Conservation (phyloP, 2,113 vertebrate species). For the Amia ocellicauda region DNA sequence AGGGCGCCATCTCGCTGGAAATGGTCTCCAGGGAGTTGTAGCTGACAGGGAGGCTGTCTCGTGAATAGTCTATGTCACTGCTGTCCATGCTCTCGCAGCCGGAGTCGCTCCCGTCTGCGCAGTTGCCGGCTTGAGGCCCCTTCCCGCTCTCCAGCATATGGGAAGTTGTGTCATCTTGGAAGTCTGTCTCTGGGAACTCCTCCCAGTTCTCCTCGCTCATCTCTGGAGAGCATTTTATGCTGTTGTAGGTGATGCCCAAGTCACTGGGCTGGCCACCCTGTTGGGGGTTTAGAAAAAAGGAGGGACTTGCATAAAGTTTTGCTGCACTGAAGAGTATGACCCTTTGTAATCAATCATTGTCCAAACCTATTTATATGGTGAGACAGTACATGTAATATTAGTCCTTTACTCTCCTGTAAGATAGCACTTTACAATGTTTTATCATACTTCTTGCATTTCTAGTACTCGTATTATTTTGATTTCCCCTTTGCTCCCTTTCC, state of each 20-base stretch:
- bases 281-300: no score
- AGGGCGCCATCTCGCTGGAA: not conserved
- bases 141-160: not conserved
- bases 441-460: no score
- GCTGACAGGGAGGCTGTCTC: not conserved
- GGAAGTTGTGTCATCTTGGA: not conserved
- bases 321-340: no score
- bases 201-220: conserved; percentile 1
- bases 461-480: no score
- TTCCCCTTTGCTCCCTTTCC: no score
- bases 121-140: not conserved
- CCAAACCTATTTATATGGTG: no score
- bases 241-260: not conserved
- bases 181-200: not conserved
- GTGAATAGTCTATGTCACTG: not conserved
- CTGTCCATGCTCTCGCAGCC: conserved; percentile 2
- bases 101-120: not conserved
- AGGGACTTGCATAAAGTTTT: no score
- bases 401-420: no score
- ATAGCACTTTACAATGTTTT: no score
- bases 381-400: no score
- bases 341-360: no score
- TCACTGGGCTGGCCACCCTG: not conserved
- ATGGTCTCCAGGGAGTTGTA: not conserved
- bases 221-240: not conserved